A percentile compares a stretch with the other conserved stretches of the same genome.
Conservation (phyloP, 2,797 vertebrate genomes). For the Tokudaia muenninki region DNA sequence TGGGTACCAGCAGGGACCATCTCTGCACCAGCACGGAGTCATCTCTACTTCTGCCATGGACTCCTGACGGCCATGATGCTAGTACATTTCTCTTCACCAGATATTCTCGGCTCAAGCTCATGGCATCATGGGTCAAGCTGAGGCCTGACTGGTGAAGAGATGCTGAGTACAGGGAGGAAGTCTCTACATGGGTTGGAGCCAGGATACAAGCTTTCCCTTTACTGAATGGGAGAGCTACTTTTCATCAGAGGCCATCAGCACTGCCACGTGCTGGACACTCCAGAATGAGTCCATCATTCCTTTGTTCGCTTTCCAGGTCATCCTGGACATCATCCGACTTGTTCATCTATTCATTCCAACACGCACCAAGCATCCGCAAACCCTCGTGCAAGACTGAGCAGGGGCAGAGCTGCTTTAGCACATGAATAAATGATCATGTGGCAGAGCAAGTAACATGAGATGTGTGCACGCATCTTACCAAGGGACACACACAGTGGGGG, state of each 20-base stretch:
- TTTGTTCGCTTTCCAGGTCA: not conserved
- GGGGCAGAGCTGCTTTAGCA: not conserved
- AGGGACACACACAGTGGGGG: not conserved
- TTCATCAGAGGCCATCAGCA: not conserved
- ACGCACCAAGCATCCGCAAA: too few species aligned
- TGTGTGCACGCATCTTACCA: not conserved
- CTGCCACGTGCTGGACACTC: rapidly evolving
- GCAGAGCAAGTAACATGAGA: not conserved
- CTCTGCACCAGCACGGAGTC: not conserved
- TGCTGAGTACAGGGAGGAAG: not conserved
- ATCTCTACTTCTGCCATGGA: not conserved
- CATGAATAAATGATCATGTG: not conserved
- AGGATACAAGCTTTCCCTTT: not conserved
- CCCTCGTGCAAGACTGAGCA: not conserved
- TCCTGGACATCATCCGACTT: not conserved
- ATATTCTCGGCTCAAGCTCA: not conserved
- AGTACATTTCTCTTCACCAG: not conserved
- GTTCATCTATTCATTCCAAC: not conserved
- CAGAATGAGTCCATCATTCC: not conserved
- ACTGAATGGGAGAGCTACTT: not conserved
- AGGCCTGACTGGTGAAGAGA: not conserved
- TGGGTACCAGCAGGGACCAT: not conserved
- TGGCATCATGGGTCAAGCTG: not conserved
- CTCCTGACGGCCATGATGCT: not conserved
- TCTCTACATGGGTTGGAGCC: not conserved